These are phyloP conservation scores for Hoplostethus mediterraneus DNA, from an alignment of 2,797 vertebrate genomes.

Conservation along the genomic window DNA sequence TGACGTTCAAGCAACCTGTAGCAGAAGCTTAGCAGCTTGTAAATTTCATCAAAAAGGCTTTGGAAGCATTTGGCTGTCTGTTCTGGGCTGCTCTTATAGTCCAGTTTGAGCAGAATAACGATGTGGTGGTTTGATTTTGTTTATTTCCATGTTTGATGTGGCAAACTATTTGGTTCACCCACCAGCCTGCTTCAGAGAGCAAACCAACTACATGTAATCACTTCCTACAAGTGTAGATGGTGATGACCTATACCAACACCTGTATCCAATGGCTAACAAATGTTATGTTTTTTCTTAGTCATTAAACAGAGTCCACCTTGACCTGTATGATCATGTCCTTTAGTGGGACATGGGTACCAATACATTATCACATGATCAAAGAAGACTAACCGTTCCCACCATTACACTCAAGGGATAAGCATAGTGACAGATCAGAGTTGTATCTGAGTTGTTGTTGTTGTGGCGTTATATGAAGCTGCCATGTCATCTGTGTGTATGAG, in stretches of 20 bases:
- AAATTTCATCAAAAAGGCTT: not conserved
- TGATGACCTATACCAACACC: not conserved
- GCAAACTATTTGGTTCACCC: not conserved
- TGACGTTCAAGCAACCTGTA: not conserved
- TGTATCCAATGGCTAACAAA: too few relatives aligned
- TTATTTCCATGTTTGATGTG: too few relatives aligned
- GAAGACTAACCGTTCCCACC: not conserved
- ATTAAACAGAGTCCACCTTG: too few relatives aligned
- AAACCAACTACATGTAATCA: not conserved
- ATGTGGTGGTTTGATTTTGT: not conserved
- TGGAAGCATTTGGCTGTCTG: not conserved
- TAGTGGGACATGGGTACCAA: not conserved
- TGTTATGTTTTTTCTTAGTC: too few relatives aligned
- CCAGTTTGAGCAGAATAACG: not conserved
- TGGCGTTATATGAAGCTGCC: not conserved
- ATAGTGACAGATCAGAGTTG: not conserved
- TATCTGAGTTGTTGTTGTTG: not conserved
- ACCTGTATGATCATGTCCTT: not conserved
- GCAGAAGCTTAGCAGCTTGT: not conserved
- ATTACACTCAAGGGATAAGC: not conserved
- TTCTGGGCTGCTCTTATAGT: not conserved
- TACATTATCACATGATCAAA: not conserved
- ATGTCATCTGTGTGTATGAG: not conserved
- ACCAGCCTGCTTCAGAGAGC: not conserved
- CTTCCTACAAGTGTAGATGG: not conserved